Evolutionary conservation across 2,888 invertebrate species (phyloP).

Genomic region (Ochlodes sylvanus): DNA sequence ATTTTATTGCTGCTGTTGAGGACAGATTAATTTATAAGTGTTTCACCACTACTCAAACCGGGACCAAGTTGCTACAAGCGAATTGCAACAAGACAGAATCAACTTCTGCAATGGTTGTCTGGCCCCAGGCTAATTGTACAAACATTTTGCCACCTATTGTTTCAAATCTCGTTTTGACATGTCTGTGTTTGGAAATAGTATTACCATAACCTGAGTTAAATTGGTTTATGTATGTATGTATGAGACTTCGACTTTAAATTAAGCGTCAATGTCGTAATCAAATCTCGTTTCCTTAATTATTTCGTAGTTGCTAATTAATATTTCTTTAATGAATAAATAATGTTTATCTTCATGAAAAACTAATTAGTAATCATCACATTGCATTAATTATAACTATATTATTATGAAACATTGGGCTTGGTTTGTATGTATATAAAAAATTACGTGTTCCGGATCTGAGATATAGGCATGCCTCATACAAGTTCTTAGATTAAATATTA

Average conservation of each 20-base stretch:
- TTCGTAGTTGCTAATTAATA: background rate
- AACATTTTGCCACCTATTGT: background rate
- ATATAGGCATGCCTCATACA: background rate
- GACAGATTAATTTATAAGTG: background rate
- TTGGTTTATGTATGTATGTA: background rate
- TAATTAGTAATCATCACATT: background rate
- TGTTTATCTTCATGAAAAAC: background rate
- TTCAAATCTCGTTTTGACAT: background rate
- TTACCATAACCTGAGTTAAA: background rate
- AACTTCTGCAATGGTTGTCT: background rate
- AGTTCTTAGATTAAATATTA: constrained; percentile 1
- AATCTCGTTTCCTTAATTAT: background rate
- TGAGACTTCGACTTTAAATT: background rate
- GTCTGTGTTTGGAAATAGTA: background rate
- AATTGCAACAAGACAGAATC: background rate
- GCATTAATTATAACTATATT: background rate
- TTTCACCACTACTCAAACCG: background rate
- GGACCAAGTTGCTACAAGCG: background rate
- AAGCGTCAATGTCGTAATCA: background rate
- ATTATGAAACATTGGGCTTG: background rate
- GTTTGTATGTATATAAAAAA: too few relatives aligned
- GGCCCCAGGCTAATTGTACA: background rate
- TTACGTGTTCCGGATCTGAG: background rate
- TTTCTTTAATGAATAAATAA: constrained; percentile 1
- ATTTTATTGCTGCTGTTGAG: background rate